A percentile compares a stretch with the other conserved stretches of the same genome.
Conservation (phyloP, 2,888 invertebrate genomes). For the Phytoseiulus persimilis region DNA sequence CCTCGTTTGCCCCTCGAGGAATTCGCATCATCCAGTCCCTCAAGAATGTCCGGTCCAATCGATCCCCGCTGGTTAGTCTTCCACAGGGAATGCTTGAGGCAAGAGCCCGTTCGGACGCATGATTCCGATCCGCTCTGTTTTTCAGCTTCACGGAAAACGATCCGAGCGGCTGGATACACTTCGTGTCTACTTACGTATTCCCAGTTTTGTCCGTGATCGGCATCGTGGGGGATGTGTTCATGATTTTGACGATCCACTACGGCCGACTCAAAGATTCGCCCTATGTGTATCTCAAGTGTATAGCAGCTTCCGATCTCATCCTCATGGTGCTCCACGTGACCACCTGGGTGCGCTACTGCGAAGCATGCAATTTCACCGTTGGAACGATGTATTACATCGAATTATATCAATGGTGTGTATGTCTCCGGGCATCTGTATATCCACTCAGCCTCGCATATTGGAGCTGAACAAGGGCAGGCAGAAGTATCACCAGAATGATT, state of each 20-base stretch:
- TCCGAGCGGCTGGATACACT: background rate
- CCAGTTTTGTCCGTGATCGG: background rate
- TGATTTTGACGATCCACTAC: background rate
- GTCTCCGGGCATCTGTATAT: too few species aligned
- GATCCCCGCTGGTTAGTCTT: too few species aligned
- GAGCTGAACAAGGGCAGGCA: too few species aligned
- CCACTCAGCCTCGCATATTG: too few species aligned
- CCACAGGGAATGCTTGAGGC: too few species aligned
- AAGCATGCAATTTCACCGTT: background rate
- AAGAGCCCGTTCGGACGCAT: too few species aligned
- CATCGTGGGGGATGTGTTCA: background rate
- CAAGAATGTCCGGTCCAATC: too few species aligned
- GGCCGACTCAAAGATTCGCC: background rate
- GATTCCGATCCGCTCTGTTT: background rate
- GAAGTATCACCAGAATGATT: background rate
- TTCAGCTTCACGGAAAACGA: background rate
- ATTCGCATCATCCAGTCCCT: too few species aligned
- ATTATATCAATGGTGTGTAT: background rate
- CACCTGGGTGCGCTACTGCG: background rate
- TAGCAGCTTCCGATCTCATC: background rate
- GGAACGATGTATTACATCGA: background rate
- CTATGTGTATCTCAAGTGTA: background rate
- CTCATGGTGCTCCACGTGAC: background rate
- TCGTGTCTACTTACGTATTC: background rate
- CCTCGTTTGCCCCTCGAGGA: too few species aligned